phyloP scores from a whole-genome alignment of 2,797 vertebrate species.

The Tauraco hartlaubi region DNA sequence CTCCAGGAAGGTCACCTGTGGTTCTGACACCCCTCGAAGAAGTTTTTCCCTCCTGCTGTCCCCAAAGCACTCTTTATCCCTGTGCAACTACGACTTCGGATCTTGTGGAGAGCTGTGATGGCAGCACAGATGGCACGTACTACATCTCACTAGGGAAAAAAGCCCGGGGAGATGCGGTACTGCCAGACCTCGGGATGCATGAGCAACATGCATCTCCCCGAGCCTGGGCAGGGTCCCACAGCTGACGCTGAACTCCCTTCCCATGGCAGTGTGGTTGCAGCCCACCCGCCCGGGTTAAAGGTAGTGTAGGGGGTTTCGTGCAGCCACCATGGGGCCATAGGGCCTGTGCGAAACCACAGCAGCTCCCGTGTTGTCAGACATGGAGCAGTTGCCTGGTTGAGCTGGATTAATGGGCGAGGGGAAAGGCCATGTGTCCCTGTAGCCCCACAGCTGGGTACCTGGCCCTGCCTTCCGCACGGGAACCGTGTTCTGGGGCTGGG shows the following conservation, averaged over 20 bases:
- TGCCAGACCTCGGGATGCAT: neutral
- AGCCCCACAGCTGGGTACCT: neutral
- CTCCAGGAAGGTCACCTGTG: neutral
- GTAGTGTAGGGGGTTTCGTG: rapidly evolving
- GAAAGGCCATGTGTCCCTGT: neutral
- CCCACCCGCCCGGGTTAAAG: neutral
- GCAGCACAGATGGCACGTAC: conserved; percentile 19
- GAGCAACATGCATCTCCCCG: neutral
- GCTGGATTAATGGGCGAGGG: neutral
- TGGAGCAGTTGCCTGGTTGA: rapidly evolving
- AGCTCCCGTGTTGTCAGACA: neutral
- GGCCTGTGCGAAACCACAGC: neutral
- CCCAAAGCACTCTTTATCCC: neutral
- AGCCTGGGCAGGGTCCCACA: neutral
- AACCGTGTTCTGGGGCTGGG: neutral
- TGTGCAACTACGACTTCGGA: neutral
- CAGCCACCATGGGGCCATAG: neutral
- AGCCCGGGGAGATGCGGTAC: neutral
- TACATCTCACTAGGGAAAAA: neutral
- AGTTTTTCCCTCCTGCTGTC: conserved; percentile 19
- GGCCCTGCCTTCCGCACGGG: neutral
- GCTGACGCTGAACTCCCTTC: neutral
- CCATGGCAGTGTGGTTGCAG: neutral
- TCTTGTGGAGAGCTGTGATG: conserved; percentile 19
- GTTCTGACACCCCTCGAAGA: neutral